These are phyloP conservation scores for Mus caroli DNA, from an alignment of 2,797 vertebrate species.

Conservation along the genomic window DNA sequence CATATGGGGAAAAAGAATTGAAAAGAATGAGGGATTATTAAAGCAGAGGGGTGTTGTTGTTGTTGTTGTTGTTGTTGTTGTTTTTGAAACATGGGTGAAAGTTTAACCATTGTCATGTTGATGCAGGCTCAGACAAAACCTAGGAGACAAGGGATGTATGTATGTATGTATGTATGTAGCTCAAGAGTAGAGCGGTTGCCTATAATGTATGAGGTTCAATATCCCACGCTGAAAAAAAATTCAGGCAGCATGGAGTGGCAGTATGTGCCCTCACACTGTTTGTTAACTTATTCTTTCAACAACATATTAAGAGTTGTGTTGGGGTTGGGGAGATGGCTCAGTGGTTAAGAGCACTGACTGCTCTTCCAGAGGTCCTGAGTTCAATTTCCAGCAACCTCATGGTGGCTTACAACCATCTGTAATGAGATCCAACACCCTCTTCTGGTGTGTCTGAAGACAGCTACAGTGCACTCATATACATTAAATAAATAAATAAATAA, in stretches of 20 bases:
- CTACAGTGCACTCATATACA: too few relatives aligned
- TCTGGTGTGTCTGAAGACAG: too few relatives aligned
- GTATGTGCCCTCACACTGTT: background rate
- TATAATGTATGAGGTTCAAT: background rate
- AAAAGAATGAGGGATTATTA: background rate
- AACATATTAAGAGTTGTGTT: background rate
- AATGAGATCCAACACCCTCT: too few relatives aligned
- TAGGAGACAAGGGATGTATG: background rate
- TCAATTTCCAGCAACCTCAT: too few relatives aligned
- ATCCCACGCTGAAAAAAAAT: background rate
- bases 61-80: too few relatives aligned
- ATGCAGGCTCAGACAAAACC: background rate
- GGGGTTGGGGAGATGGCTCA: too few relatives aligned
- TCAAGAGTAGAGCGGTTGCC: background rate
- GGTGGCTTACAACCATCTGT: too few relatives aligned
- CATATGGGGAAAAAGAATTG: background rate
- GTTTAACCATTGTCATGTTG: background rate
- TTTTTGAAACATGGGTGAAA: background rate
- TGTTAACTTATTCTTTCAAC: background rate
- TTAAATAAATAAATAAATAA: too few relatives aligned
- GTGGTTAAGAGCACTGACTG: too few relatives aligned
- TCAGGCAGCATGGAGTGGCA: background rate
- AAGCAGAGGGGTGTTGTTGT: background rate
- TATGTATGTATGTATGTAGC: too few relatives aligned
- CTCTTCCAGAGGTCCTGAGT: too few relatives aligned